Evolutionary conservation across 2,888 invertebrate genomes (phyloP).

Genomic region (Dicyrtoma fusca): DNA sequence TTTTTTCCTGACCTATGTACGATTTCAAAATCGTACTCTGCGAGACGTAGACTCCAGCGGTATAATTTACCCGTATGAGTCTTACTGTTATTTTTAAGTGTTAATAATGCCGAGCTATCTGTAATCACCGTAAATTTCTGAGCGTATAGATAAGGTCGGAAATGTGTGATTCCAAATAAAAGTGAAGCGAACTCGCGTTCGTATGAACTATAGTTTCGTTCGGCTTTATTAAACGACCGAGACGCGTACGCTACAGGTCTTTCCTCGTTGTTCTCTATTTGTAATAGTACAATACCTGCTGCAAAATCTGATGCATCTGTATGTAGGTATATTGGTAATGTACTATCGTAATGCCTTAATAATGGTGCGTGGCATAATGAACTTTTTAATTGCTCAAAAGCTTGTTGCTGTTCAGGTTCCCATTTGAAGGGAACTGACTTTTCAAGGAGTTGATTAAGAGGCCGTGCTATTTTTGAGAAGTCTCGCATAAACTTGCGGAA

Average conservation of each 20-base stretch:
- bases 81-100: conserved; percentile 60
- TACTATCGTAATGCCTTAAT: conserved; percentile 17
- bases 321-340: neutral
- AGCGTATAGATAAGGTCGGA: conserved; percentile 60
- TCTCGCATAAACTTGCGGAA: neutral
- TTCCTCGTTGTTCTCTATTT: conserved; percentile 42
- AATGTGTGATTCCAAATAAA: conserved; percentile 59
- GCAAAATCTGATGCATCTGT: conserved; percentile 53
- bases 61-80: conserved; percentile 60
- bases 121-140: conserved; percentile 58
- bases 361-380: conserved; percentile 4
- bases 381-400: conserved; percentile 16
- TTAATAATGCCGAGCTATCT: conserved; percentile 62
- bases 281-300: conserved; percentile 54
- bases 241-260: conserved; percentile 43
- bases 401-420: neutral
- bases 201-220: conserved; percentile 60
- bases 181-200: conserved; percentile 60
- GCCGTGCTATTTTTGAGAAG: no score
- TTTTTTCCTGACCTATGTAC: conserved; percentile 59
- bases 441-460: no score
- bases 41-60: conserved; percentile 60
- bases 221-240: conserved; percentile 52
- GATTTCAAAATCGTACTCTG: conserved; percentile 59
- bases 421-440: neutral